A percentile compares a stretch with the other conserved stretches of the same genome.
phyloP scores from a whole-genome alignment of 1,140 invertebrate genomes.

The Hetaerina americana region DNA sequence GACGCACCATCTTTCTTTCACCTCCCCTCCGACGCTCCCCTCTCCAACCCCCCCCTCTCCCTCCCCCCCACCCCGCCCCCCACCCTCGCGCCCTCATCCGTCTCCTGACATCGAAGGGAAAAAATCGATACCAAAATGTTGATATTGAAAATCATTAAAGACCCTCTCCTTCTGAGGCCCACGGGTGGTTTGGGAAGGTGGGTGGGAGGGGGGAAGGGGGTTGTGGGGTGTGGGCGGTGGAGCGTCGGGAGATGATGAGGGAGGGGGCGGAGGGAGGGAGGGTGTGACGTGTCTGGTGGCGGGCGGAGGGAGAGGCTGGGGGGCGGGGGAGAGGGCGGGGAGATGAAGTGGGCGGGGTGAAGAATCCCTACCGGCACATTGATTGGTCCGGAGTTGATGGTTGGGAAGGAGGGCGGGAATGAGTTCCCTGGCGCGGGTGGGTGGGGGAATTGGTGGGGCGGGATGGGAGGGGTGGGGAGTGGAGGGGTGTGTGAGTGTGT shows the following conservation, averaged over 20 bases:
- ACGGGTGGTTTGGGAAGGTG: neutral
- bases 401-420: neutral
- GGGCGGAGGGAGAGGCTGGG: neutral
- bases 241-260: neutral
- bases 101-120: constrained; percentile 12
- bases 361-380: neutral
- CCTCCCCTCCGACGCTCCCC: neutral
- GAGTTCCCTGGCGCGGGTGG: neutral
- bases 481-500: no score
- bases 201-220: neutral
- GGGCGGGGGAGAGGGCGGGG: neutral
- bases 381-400: neutral
- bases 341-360: neutral
- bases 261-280: neutral
- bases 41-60: no score
- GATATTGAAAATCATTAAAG: constrained; percentile 3
- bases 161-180: neutral
- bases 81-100: constrained; percentile 4
- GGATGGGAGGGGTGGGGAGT: no score
- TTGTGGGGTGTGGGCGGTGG: neutral
- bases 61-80: neutral
- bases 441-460: no score
- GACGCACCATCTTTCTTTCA: neutral
- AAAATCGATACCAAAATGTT: constrained; percentile 16
- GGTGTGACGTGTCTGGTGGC: no score